These are phyloP conservation scores for Prenolepis imparis DNA, from an alignment of 2,888 invertebrate species.

Conservation along the genomic window DNA sequence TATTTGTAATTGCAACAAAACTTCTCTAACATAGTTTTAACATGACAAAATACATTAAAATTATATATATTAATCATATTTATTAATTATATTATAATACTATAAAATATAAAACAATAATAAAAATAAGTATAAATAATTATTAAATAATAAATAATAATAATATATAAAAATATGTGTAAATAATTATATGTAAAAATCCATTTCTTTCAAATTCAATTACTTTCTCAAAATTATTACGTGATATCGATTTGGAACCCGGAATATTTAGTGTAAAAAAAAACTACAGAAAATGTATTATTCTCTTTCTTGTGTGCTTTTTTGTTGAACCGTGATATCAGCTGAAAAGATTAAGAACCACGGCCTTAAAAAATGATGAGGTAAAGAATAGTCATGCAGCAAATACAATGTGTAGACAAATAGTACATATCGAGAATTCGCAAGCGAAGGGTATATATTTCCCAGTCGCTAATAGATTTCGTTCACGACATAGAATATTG, in stretches of 20 bases:
- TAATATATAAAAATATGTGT: no score
- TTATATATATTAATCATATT: no score
- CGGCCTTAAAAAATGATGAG: not conserved
- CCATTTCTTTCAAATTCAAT: not conserved
- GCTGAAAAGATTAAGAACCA: not conserved
- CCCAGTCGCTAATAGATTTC: constrained; percentile 18
- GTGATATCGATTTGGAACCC: not conserved
- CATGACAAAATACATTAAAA: no score
- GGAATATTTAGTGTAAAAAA: not conserved
- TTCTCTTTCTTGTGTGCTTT: not conserved
- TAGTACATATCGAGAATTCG: not conserved
- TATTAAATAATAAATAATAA: no score
- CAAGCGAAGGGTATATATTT: not conserved
- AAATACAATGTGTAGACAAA: not conserved
- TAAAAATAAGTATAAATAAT: no score
- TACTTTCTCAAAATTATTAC: not conserved
- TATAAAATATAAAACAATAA: no score
- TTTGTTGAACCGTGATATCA: not conserved
- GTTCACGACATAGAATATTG: not conserved
- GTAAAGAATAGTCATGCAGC: not conserved
- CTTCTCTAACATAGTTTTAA: no score
- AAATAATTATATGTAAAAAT: no score
- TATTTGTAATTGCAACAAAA: no score
- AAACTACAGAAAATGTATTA: not conserved
- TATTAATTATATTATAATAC: no score